Conservation (phyloP, 2,113 vertebrate species). For the Protomyctophum bolini region DNA sequence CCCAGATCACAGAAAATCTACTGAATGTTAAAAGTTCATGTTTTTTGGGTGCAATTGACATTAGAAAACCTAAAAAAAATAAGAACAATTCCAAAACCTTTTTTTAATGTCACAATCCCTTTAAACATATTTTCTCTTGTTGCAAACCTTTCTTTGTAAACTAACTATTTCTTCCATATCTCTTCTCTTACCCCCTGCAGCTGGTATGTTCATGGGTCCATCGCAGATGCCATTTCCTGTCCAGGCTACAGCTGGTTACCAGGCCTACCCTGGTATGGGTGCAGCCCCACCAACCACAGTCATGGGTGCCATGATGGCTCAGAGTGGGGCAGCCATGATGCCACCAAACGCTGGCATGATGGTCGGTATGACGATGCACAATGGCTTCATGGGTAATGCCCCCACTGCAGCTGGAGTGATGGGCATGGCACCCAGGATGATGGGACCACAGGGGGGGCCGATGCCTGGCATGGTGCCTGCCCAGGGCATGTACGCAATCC, state of each 20-base stretch:
- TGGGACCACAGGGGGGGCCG: slow-evolving; percentile 84
- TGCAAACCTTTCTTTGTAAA: neutral
- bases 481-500: slow-evolving; percentile 91
- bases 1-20: too few species aligned
- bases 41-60: too few species aligned
- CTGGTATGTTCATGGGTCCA: slow-evolving; percentile 93
- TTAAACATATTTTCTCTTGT: too few species aligned
- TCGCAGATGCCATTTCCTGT: slow-evolving; percentile 92
- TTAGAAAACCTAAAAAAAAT: too few species aligned
- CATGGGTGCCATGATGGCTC: slow-evolving; percentile 91
- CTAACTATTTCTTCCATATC: neutral
- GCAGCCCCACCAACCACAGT: slow-evolving; percentile 87
- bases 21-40: too few species aligned
- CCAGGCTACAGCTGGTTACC: slow-evolving; percentile 87
- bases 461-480: slow-evolving; percentile 85
- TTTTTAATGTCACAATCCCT: too few species aligned
- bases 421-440: slow-evolving; percentile 90
- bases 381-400: slow-evolving; percentile 91
- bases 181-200: slow-evolving; percentile 35
- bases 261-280: slow-evolving; percentile 92
- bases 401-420: slow-evolving; percentile 85
- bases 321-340: slow-evolving; percentile 87
- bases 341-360: slow-evolving; percentile 91
- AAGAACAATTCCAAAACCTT: too few species aligned
- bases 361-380: slow-evolving; percentile 94